phyloP scores from a whole-genome alignment of 2,113 vertebrate genomes.

The Cryptomyrus ogoouensis region DNA sequence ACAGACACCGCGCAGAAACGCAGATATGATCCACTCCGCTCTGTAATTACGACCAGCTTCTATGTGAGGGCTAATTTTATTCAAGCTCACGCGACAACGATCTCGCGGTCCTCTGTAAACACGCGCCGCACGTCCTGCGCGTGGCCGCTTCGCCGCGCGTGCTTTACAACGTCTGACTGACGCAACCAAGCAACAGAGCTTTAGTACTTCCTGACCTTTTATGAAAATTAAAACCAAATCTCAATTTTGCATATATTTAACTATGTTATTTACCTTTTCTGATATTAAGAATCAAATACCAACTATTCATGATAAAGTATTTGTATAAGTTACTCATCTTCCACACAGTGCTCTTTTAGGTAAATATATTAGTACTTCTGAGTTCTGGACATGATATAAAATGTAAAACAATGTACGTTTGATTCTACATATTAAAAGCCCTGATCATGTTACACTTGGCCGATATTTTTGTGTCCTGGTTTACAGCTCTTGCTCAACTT shows the following conservation, averaged over 20 bases:
- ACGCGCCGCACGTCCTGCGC: not conserved
- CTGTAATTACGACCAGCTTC: conserved; percentile 1
- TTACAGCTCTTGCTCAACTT: not conserved
- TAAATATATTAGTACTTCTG: not conserved
- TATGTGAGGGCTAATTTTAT: not conserved
- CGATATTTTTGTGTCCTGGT: not conserved
- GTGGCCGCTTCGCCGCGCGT: not conserved
- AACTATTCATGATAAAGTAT: not conserved
- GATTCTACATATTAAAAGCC: not conserved
- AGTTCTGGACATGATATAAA: not conserved
- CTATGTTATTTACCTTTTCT: not conserved
- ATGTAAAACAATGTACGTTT: not conserved
- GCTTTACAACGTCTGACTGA: not conserved
- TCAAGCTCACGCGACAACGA: not conserved
- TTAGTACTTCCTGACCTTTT: not conserved
- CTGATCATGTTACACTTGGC: not conserved
- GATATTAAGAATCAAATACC: not conserved
- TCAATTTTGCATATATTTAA: not conserved
- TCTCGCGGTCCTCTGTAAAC: not conserved
- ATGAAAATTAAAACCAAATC: not conserved
- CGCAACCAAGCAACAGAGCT: not conserved
- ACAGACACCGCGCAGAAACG: not conserved
- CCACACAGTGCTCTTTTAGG: not conserved
- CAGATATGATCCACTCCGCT: not conserved
- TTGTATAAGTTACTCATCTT: not conserved